phyloP scores from a whole-genome alignment of 2,888 invertebrate species.

The Drosophila leonis region DNA sequence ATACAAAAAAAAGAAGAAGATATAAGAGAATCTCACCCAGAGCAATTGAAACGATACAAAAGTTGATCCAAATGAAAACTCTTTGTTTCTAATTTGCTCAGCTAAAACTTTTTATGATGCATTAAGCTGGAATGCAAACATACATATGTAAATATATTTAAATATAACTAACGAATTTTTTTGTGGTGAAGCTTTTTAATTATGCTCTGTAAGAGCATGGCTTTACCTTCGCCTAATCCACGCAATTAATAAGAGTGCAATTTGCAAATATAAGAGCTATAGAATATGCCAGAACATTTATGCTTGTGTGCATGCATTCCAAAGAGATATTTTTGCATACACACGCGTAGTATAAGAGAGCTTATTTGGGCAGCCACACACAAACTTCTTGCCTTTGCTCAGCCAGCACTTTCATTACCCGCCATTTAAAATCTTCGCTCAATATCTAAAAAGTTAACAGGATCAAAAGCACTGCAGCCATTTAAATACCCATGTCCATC shows the following conservation, averaged over 20 bases:
- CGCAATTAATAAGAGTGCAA: not conserved
- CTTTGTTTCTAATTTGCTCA: slow-evolving; percentile 23
- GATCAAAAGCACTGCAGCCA: not conserved
- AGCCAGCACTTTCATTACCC: not conserved
- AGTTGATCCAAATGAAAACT: slow-evolving; percentile 36
- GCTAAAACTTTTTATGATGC: slow-evolving; percentile 2
- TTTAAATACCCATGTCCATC: not conserved
- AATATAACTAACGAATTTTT: not conserved
- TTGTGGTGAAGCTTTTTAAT: not conserved
- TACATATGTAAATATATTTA: slow-evolving; percentile 1
- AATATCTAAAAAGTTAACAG: not conserved
- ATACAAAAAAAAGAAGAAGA: slow-evolving; percentile 14
- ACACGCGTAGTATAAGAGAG: not conserved
- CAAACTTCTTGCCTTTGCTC: not conserved
- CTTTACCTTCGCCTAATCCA: not conserved
- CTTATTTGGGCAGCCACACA: not conserved
- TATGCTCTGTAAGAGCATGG: not conserved
- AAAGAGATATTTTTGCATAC: not conserved
- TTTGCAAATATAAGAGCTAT: not conserved
- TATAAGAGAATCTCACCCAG: slow-evolving; percentile 4
- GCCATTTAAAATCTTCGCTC: not conserved
- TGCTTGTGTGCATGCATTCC: not conserved
- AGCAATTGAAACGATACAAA: slow-evolving; percentile 10
- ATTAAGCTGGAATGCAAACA: not conserved
- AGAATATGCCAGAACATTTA: not conserved